phyloP scores from a whole-genome alignment of 2,888 invertebrate species.

The Drosophila imparisetae region DNA sequence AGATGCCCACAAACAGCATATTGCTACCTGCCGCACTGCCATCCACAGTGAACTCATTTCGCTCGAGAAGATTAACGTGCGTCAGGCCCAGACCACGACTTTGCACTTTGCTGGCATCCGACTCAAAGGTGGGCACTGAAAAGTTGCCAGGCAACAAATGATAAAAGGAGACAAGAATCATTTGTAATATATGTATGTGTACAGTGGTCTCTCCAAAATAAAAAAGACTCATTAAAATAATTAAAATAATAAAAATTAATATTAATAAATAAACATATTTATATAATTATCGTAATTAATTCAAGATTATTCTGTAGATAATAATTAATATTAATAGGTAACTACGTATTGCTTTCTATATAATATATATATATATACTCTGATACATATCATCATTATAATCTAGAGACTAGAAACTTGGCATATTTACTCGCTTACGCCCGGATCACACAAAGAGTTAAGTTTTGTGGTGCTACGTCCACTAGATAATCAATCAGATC shows the following conservation, averaged over 20 bases:
- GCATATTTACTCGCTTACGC: background rate
- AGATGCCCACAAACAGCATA: slow-evolving; percentile 96
- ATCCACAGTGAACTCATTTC: slow-evolving; percentile 83
- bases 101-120: slow-evolving; percentile 80
- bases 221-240: background rate
- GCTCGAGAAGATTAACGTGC: slow-evolving; percentile 76
- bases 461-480: too few relatives aligned
- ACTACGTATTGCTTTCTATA: background rate
- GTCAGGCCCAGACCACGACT: slow-evolving; percentile 80
- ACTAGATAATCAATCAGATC: too few relatives aligned
- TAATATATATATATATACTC: background rate
- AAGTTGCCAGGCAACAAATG: background rate
- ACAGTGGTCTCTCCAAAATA: background rate
- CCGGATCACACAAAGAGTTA: too few relatives aligned
- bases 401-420: background rate
- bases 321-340: background rate
- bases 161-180: background rate
- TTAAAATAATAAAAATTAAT: background rate
- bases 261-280: background rate
- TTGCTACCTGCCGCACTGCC: slow-evolving; percentile 89
- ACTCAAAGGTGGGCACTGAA: slow-evolving; percentile 74
- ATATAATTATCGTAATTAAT: background rate
- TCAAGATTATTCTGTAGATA: background rate
- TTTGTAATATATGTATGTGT: background rate
- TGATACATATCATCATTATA: background rate